Percentiles rank a stretch among this genome's conserved stretches.
Conservation (phyloP, 1,140 invertebrate genomes). For the Drosophila parvula region DNA sequence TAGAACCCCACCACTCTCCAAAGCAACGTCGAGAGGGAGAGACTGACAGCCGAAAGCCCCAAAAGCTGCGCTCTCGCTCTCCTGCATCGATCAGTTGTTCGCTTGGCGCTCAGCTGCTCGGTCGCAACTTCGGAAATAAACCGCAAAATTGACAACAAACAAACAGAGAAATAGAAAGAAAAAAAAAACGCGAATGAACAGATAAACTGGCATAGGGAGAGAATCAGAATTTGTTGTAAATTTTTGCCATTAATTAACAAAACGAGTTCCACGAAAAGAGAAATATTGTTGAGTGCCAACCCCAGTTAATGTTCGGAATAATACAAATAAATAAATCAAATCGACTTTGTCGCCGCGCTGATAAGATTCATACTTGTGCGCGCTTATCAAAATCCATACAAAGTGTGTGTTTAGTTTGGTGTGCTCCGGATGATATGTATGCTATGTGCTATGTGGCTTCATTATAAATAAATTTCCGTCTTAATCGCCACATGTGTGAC, state of each 20-base stretch:
- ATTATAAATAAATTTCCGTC: constrained; percentile 66
- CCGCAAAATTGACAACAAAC: constrained; percentile 75
- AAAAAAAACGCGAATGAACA: constrained; percentile 13
- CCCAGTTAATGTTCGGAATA: constrained; percentile 10
- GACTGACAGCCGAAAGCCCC: constrained; percentile 25
- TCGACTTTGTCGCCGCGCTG: constrained; percentile 47
- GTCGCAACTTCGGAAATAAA: constrained; percentile 42
- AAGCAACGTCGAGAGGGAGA: neutral
- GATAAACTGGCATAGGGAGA: constrained; percentile 27
- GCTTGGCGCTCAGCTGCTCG: constrained; percentile 71
- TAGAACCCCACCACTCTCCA: constrained; percentile 45
- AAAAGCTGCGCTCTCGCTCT: constrained; percentile 34
- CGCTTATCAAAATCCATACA: constrained; percentile 65
- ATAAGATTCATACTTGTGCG: constrained; percentile 56
- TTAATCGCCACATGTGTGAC: constrained; percentile 81
- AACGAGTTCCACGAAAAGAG: constrained; percentile 28
- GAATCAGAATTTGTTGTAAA: constrained; percentile 69
- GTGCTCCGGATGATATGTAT: constrained; percentile 43
- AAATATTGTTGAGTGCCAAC: constrained; percentile 46
- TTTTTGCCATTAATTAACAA: constrained; percentile 67
- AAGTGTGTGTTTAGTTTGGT: constrained; percentile 49
- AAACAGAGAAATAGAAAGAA: constrained; percentile 5
- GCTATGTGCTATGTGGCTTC: constrained; percentile 27
- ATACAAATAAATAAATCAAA: constrained; percentile 33
- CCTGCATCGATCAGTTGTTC: constrained; percentile 69